Evolutionary conservation across 2,888 invertebrate species (phyloP).

Genomic region (Tryphoninae sp.): DNA sequence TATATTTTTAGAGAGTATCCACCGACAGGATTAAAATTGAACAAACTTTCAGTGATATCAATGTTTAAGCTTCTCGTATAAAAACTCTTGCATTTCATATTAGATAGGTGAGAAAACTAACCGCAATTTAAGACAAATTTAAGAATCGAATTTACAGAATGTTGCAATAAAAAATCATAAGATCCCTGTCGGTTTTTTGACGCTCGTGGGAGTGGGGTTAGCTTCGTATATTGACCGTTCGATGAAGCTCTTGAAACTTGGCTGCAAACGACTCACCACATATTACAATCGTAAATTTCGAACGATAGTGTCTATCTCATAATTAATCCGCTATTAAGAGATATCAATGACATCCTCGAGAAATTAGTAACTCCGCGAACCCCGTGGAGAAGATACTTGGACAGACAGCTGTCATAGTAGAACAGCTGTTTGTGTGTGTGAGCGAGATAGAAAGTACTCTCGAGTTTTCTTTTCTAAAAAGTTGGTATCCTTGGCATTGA

Average conservation of each 20-base stretch:
- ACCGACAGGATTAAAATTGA: background rate
- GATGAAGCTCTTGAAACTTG: conserved; percentile 10
- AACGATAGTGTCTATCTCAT: conserved; percentile 19
- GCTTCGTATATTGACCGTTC: conserved; percentile 1
- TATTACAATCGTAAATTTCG: conserved; percentile 30
- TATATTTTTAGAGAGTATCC: background rate
- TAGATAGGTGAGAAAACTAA: too few species aligned
- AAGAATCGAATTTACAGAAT: background rate
- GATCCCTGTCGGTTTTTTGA: background rate
- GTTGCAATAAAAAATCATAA: background rate
- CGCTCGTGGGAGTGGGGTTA: conserved; percentile 27
- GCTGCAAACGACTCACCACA: conserved; percentile 42
- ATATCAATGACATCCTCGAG: conserved; percentile 38
- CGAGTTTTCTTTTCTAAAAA: background rate
- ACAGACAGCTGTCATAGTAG: conserved; percentile 55
- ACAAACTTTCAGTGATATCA: too few species aligned
- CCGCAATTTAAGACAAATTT: too few species aligned
- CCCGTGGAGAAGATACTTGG: conserved; percentile 15
- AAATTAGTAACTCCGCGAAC: conserved; percentile 22
- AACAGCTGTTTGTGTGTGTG: conserved; percentile 49
- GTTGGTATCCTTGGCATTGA: conserved; percentile 18
- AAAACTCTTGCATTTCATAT: background rate
- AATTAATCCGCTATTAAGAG: conserved; percentile 8
- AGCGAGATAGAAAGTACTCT: background rate
- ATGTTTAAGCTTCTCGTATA: background rate